phyloP scores from a whole-genome alignment of 2,797 vertebrate species.

The Clamator glandarius region DNA sequence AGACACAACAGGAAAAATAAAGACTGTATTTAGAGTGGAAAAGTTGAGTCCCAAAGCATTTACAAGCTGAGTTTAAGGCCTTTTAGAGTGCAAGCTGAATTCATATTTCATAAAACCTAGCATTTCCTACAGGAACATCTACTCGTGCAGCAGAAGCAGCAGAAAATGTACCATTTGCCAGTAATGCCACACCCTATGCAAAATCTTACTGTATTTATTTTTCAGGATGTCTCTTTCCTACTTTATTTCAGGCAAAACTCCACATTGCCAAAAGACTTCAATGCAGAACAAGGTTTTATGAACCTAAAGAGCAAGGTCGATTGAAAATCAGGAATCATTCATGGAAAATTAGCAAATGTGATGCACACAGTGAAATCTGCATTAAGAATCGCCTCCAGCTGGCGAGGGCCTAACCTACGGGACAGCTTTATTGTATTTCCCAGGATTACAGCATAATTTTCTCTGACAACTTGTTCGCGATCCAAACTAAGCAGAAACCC shows the following conservation, averaged over 20 bases:
- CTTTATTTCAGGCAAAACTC: slow-evolving; percentile 9
- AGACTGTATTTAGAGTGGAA: background rate
- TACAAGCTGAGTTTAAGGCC: background rate
- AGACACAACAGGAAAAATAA: slow-evolving; percentile 41
- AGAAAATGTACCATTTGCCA: background rate
- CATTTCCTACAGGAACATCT: background rate
- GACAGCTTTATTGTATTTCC: slow-evolving; percentile 57
- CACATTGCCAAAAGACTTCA: slow-evolving; percentile 3
- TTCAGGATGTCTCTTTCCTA: slow-evolving; percentile 1
- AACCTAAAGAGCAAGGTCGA: slow-evolving; percentile 46
- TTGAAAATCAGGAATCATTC: slow-evolving; percentile 64
- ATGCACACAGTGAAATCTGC: background rate
- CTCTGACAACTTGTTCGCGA: background rate
- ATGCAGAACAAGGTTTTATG: slow-evolving; percentile 40
- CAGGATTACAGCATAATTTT: slow-evolving; percentile 42
- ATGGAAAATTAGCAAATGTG: slow-evolving; percentile 52
- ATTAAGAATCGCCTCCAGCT: slow-evolving; percentile 26
- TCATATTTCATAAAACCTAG: background rate
- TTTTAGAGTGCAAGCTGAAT: background rate
- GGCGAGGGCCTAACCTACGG: background rate
- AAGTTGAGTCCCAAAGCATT: background rate
- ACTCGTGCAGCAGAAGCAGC: background rate
- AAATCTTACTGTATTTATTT: background rate
- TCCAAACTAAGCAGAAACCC: slow-evolving; percentile 5
- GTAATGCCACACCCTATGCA: background rate